Evolutionary conservation across 2,113 vertebrate species (phyloP).

Genomic region (Ammospiza nelsoni): DNA sequence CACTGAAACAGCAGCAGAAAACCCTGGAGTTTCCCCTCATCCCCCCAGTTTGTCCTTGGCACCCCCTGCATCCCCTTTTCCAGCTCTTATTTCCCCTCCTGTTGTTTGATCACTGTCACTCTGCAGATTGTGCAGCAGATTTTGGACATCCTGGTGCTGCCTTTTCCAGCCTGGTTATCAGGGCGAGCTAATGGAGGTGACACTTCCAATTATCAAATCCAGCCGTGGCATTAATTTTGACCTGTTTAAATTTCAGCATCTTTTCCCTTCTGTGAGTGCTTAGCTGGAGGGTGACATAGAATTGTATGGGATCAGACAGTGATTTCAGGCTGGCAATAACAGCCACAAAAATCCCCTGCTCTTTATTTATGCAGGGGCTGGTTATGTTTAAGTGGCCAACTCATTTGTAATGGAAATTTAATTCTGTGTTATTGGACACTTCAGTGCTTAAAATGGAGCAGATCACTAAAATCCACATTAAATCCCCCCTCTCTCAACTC

Average conservation of each 20-base stretch:
- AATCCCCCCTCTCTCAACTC: neutral
- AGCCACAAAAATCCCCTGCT: neutral
- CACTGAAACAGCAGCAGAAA: neutral
- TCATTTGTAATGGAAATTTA: neutral
- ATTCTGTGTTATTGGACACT: neutral
- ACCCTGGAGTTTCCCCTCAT: neutral
- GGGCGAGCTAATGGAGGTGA: constrained; percentile 41
- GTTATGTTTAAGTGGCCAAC: neutral
- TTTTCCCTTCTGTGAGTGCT: neutral
- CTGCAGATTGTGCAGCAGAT: neutral
- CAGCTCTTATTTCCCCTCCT: neutral
- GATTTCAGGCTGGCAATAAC: neutral
- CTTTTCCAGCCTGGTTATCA: constrained; percentile 43
- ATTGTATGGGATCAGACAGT: constrained; percentile 29
- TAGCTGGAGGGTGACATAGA: constrained; percentile 29
- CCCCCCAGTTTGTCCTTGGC: neutral
- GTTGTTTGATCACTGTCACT: neutral
- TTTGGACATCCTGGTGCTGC: neutral
- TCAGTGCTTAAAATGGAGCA: neutral
- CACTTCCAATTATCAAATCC: constrained; percentile 52
- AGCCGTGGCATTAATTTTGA: constrained; percentile 10
- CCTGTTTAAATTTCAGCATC: constrained; percentile 44
- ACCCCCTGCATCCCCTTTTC: neutral
- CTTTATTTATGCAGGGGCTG: neutral
- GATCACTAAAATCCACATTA: neutral